Conservation (phyloP, 2,113 vertebrate genomes). For the Callocephalon fimbriatum region DNA sequence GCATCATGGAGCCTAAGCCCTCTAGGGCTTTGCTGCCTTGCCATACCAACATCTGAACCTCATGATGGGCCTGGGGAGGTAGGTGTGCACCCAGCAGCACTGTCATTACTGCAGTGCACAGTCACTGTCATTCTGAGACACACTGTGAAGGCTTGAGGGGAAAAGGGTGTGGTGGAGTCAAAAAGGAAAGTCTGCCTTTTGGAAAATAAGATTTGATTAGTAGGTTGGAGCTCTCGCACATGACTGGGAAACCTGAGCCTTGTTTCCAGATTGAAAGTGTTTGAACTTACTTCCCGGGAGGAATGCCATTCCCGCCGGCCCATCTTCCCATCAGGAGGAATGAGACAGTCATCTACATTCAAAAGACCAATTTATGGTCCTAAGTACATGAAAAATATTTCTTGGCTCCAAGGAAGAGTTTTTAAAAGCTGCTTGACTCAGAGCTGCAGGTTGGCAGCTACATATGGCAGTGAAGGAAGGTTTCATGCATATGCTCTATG, state of each 20-base stretch:
- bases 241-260: background rate
- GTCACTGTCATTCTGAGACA: background rate
- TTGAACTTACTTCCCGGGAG: conserved; percentile 1
- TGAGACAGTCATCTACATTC: background rate
- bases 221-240: background rate
- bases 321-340: background rate
- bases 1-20: background rate
- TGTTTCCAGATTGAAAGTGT: background rate
- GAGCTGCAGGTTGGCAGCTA: background rate
- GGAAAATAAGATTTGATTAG: background rate
- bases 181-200: background rate
- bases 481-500: background rate
- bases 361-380: background rate
- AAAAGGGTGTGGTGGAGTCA: background rate
- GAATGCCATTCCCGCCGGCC: background rate
- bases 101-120: background rate
- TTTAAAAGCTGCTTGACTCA: background rate
- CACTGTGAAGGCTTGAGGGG: background rate
- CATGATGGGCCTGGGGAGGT: background rate
- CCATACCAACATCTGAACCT: background rate
- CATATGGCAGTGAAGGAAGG: background rate
- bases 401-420: background rate
- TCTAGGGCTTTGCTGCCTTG: background rate
- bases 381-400: background rate
- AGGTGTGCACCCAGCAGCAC: background rate